Evolutionary conservation across 2,797 vertebrate species (phyloP).

Genomic region (Crocodylus rhombifer): DNA sequence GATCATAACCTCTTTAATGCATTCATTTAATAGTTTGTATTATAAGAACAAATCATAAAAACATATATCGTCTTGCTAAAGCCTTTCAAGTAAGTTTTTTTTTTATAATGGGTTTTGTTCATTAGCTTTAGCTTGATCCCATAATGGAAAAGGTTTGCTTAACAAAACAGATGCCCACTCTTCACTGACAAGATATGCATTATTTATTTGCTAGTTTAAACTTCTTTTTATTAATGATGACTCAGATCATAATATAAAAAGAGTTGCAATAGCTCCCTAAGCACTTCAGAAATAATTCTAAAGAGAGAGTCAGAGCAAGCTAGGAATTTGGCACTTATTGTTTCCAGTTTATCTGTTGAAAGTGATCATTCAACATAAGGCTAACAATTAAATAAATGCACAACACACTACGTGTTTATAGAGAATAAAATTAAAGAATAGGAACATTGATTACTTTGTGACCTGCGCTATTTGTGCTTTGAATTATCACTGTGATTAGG

Average conservation of each 20-base stretch:
- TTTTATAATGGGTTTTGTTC: slow-evolving; percentile 52
- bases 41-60: slow-evolving; percentile 62
- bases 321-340: background rate
- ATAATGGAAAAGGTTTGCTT: background rate
- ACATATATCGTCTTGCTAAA: slow-evolving; percentile 7
- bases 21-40: slow-evolving; percentile 54
- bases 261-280: background rate
- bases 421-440: background rate
- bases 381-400: background rate
- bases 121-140: slow-evolving; percentile 52
- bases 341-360: slow-evolving; percentile 16
- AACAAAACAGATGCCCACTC: background rate
- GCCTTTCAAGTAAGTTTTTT: background rate
- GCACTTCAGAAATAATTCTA: background rate
- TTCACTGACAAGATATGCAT: background rate
- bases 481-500: slow-evolving; percentile 38
- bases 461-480: background rate
- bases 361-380: background rate
- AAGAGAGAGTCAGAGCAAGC: background rate
- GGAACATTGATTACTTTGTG: background rate
- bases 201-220: background rate
- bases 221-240: slow-evolving; percentile 22
- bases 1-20: slow-evolving; percentile 35
- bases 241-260: background rate
- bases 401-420: background rate